phyloP scores from a whole-genome alignment of 2,797 vertebrate genomes.

The Selene dorsalis region DNA sequence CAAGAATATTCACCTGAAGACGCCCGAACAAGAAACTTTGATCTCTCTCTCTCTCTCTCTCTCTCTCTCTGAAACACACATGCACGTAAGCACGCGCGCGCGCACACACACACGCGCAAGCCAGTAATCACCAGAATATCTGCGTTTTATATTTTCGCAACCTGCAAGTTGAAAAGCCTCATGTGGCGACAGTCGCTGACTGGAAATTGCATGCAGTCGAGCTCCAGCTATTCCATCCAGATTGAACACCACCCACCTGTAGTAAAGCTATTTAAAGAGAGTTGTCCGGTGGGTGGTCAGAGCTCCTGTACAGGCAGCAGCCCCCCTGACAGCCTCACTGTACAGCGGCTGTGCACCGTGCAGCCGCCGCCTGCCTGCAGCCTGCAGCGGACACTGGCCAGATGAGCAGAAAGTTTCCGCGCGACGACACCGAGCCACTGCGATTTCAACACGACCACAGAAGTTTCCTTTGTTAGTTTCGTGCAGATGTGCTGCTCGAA shows the following conservation, averaged over 20 bases:
- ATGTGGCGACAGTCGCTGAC: not conserved
- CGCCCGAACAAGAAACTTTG: constrained; percentile 42
- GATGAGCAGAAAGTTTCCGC: constrained; percentile 36
- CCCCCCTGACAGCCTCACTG: not conserved
- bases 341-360: not conserved
- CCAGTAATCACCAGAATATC: not conserved
- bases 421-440: not conserved
- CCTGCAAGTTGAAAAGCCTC: constrained; percentile 19
- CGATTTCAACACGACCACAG: not conserved
- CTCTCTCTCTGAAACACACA: not conserved
- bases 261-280: constrained; percentile 13
- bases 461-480: constrained; percentile 24
- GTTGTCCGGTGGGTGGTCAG: constrained; percentile 30
- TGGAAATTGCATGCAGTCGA: not conserved
- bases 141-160: not conserved
- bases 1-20: constrained; percentile 53
- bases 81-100: not conserved
- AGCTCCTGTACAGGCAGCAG: constrained; percentile 3
- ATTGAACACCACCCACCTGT: constrained; percentile 65
- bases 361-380: not conserved
- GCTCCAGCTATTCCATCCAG: constrained; percentile 20
- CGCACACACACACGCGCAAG: not conserved
- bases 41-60: constrained; percentile 4
- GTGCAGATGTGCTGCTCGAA: constrained; percentile 5
- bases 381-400: not conserved